Base-by-base conservation (phyloP, 2,797 vertebrate genomes). In the Phrynocephalus guinanensis region DNA sequence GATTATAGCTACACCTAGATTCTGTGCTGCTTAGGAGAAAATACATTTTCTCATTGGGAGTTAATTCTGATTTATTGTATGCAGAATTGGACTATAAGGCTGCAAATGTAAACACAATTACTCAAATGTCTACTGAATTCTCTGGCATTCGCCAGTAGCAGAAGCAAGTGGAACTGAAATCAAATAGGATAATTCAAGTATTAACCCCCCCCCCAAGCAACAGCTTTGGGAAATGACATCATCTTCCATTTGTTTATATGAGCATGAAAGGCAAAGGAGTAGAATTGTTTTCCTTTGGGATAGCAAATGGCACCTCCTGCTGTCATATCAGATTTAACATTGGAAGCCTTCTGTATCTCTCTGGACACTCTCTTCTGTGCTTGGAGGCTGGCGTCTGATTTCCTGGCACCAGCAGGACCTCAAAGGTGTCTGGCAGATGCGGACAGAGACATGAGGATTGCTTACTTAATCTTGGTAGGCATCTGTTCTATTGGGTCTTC, bases 281-380 rank as follows among this genome's bases (percentile, higher is more conserved):
- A 91, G 87, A 91, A 92, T 86, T 85, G 50, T 66, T 83, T 70
- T 95, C 95, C 95, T 90, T 70, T 93, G 96, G 94, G 95, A 94
- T 90, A 81, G 90, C 83, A 95, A 94, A 95, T 94, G 93, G 93
- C 92, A 95, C 93, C 93, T 95, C 94, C 94, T 96, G 94, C 93
- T 92, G 94, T 8, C 92, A 92, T 94, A 94, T 96, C 94, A 95
- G 92, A 95, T 96, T 95, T 79, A 94, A 94, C 87, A 90, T 93
- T 94, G 93, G 94, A 93, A 94, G 86, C 91, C 94, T 94, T 92
- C 92, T 92, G 93, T 83, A 94, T 90, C 77, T 86, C 93, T 91
- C 88, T 91, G 73, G 86, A 44, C 38, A 44, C 38, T 44, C 38
- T 44, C 38, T 90, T 87, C 82, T 56, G 83, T 68, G 93, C 73